Evolutionary conservation across 92 coral and sea anemone species (phyloP).

Genomic region (Palythoa heliodiscus): DNA sequence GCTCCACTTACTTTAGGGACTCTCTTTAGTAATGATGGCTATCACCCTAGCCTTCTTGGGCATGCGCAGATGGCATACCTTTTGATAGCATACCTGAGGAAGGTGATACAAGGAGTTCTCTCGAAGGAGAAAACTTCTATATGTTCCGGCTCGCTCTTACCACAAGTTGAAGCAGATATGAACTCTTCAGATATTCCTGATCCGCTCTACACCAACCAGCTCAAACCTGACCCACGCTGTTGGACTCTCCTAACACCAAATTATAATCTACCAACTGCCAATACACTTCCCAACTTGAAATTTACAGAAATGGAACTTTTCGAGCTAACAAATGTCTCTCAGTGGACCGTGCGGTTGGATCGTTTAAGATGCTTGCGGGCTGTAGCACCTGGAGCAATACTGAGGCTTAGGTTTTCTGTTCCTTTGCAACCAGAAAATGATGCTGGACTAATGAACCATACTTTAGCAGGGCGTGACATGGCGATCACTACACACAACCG

Average conservation of each 20-base stretch:
- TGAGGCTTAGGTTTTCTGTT: conserved; percentile 67
- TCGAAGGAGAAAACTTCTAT: conserved; percentile 49
- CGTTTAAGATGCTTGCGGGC: conserved; percentile 88
- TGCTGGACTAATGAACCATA: conserved; percentile 13
- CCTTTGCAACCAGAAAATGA: conserved; percentile 47
- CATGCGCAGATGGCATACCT: conserved; percentile 94
- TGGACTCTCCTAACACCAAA: conserved; percentile 81
- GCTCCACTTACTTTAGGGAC: conserved; percentile 49
- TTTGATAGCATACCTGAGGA: conserved; percentile 80
- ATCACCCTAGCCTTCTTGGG: conserved; percentile 94
- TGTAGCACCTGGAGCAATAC: conserved; percentile 67
- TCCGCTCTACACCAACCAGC: conserved; percentile 81
- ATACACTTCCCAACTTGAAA: conserved; percentile 72
- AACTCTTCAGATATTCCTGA: conserved; percentile 51
- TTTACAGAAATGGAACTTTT: conserved; percentile 77
- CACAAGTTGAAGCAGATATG: neutral
- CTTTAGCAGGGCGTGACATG: conserved; percentile 57
- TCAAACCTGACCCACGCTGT: conserved; percentile 75
- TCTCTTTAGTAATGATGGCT: conserved; percentile 92
- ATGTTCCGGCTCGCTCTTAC: conserved; percentile 10
- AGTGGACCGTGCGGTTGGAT: conserved; percentile 91
- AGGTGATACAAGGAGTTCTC: conserved; percentile 83
- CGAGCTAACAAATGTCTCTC: conserved; percentile 78
- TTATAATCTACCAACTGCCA: conserved; percentile 53
- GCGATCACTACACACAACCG: conserved; percentile 85